Conservation (phyloP, 1,140 invertebrate genomes). For the Cotesia glomerata region DNA sequence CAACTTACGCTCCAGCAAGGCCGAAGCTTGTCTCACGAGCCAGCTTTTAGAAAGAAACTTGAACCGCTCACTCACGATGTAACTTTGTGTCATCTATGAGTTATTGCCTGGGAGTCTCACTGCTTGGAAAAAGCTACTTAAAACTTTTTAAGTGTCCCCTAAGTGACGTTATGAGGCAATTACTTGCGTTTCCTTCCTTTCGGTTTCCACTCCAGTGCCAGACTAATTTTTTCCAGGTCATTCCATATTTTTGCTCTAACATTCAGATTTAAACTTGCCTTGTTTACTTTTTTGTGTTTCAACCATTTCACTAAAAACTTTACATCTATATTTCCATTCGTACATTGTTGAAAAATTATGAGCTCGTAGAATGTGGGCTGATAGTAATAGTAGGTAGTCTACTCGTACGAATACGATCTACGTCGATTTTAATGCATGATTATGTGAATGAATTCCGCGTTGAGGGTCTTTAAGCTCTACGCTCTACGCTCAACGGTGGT, state of each 20-base stretch:
- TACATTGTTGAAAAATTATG: too few species aligned
- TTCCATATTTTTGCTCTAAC: conserved; percentile 7
- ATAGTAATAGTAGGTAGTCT: neutral
- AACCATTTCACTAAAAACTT: neutral
- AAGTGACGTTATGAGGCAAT: conserved; percentile 48
- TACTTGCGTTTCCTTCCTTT: conserved; percentile 43
- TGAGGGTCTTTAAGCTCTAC: neutral
- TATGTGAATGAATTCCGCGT: conserved; percentile 42
- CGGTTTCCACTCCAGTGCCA: conserved; percentile 33
- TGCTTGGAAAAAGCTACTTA: conserved; percentile 44
- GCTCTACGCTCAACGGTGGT: neutral
- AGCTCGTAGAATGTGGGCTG: neutral
- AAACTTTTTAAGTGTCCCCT: conserved; percentile 51
- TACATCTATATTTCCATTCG: neutral
- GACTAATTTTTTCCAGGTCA: conserved; percentile 12
- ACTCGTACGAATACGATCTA: neutral
- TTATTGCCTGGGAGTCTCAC: conserved; percentile 19
- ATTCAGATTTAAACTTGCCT: neutral
- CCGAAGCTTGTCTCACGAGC: too few species aligned
- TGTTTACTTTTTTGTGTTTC: neutral
- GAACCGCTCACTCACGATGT: conserved; percentile 20
- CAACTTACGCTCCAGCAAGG: too few species aligned
- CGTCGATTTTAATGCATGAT: conserved; percentile 7
- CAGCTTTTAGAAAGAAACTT: neutral
- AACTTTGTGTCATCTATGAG: conserved; percentile 43